Evolutionary conservation across 2,888 invertebrate species (phyloP).

Genomic region (Phragmatobia fuliginosa): DNA sequence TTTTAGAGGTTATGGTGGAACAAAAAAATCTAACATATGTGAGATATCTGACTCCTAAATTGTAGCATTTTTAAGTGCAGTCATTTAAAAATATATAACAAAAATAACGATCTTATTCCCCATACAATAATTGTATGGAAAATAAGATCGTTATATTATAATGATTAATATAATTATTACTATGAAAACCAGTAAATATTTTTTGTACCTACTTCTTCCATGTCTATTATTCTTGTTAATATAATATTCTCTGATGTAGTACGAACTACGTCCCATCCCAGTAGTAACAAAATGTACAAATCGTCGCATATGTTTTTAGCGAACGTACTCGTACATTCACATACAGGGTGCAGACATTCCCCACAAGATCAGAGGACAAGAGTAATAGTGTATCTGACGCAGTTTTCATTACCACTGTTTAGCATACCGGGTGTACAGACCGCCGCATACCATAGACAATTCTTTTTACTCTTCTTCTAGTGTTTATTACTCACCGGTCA

Average conservation of each 20-base stretch:
- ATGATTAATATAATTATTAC: too few relatives aligned
- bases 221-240: too few relatives aligned
- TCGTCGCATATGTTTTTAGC: constrained; percentile 26
- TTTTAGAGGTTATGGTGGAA: too few relatives aligned
- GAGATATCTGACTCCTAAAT: too few relatives aligned
- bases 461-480: constrained; percentile 65
- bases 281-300: neutral
- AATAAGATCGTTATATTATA: too few relatives aligned
- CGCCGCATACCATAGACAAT: constrained; percentile 49
- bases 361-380: constrained; percentile 48
- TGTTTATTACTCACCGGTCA: constrained; percentile 65
- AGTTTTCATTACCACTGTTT: constrained; percentile 80
- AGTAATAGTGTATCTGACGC: constrained; percentile 65
- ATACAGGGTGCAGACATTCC: constrained; percentile 49
- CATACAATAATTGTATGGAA: too few relatives aligned
- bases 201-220: too few relatives aligned
- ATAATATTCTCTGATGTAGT: neutral
- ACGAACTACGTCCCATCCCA: neutral
- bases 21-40: too few relatives aligned
- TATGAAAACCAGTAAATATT: too few relatives aligned
- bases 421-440: constrained; percentile 70
- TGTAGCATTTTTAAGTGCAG: too few relatives aligned
- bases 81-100: too few relatives aligned
- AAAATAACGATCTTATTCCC: too few relatives aligned
- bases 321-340: constrained; percentile 21